These are phyloP conservation scores for Rhabdophis nuchalis DNA, from an alignment of 2,797 vertebrate species.

Conservation along the genomic window DNA sequence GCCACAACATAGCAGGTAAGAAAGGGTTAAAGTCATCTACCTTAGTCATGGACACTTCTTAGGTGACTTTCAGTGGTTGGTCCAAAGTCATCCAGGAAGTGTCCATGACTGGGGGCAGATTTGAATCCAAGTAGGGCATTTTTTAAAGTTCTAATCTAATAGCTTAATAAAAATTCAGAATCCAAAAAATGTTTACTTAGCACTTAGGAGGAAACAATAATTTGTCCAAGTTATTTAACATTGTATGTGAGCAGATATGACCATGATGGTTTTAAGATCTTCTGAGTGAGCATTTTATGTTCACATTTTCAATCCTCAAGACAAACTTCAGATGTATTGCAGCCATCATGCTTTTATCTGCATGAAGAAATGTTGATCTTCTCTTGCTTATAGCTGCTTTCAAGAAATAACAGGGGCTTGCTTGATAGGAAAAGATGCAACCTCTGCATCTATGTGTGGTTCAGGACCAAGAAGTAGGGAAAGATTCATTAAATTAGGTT, in stretches of 20 bases:
- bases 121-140: too few species aligned
- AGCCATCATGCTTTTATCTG: not conserved
- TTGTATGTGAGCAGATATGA: not conserved
- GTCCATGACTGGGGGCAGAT: not conserved
- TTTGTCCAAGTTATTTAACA: not conserved
- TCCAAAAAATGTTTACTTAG: not conserved
- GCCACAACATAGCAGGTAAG: not conserved
- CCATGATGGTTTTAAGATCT: not conserved
- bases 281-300: not conserved
- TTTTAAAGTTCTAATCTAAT: not conserved
- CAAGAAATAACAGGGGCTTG: not conserved
- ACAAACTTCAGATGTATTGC: not conserved
- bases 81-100: not conserved
- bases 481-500: not conserved
- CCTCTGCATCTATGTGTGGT: not conserved
- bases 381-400: not conserved
- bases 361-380: not conserved
- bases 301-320: not conserved
- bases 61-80: not conserved
- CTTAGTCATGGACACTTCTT: not conserved
- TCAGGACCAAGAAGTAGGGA: not conserved
- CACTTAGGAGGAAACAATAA: not conserved
- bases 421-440: not conserved
- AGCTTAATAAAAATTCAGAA: not conserved
- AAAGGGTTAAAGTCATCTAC: not conserved